Evolutionary conservation across 2,113 vertebrate genomes (phyloP), one percentile per base, ranked within the genome.

Genomic region (Anser cygnoides): DNA sequence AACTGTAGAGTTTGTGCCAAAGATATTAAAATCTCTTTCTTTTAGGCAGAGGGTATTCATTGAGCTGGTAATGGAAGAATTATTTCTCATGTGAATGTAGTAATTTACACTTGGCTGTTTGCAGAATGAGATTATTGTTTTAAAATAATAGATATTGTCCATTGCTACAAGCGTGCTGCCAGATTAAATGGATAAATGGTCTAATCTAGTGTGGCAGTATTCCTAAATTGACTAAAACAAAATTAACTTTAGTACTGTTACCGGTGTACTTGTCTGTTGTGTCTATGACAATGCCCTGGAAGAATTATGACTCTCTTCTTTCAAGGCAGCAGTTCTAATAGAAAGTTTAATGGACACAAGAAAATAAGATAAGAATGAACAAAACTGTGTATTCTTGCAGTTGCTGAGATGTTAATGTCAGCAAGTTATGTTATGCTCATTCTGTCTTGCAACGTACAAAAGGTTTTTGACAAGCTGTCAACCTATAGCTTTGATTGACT

Each of bases 391-490:
- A 37, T 79, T 94, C 14, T 63, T 91, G 50, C 87, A 85, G 90
- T 52, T 96, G n/a, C 49, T 41, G 17, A 89, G 19, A 78, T 88
- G 57, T 43, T 65, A 87, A 49, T 84, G 78, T 94, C 94, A 95
- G 31, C 28, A 95, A 92, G 67, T 67, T 96, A 92, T 92, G 73
- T 71, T 96, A 63, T 87, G 96, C 74, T 97, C 89, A 78, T 97
- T 97, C 72, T 88, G 68, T 87, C 58, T 96, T 93, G 19, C 41
- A 94, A 73, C 22, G 89, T 58, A 67, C 37, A 28, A 44, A 67
- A 31, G 35, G 19, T 50, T 96, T 96, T 92, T 96, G 94, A 96
- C 80, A 96, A 94, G 70, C 37, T 96, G 72, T 87, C 85, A 96
- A 49, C 78, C 50, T 92, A 13, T 86, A 86, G 74, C 37, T 67